These are phyloP conservation scores for Atethmia centrago DNA, from an alignment of 2,888 invertebrate species.

Conservation along the genomic window DNA sequence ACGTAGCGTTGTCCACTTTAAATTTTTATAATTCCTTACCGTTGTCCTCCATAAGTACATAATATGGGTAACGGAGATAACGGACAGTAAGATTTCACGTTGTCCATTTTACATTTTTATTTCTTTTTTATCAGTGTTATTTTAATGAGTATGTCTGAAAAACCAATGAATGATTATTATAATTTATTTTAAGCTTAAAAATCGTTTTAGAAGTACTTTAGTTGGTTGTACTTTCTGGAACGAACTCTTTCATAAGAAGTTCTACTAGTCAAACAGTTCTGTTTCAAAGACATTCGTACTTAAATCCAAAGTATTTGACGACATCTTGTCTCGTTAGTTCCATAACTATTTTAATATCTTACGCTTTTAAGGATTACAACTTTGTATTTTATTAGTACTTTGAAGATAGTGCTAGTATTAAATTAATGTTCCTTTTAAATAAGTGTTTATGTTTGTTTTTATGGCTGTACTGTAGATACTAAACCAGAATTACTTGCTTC, in stretches of 20 bases:
- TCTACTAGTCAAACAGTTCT: not conserved
- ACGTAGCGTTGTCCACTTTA: too few species aligned
- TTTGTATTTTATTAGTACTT: conserved; percentile 6
- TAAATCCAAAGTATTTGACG: conserved; percentile 14
- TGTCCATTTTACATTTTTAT: too few species aligned
- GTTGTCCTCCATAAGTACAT: too few species aligned
- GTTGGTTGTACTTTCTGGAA: not conserved
- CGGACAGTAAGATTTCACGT: too few species aligned
- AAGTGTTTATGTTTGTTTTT: not conserved
- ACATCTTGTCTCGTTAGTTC: not conserved
- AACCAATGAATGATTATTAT: too few species aligned
- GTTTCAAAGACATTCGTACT: conserved; percentile 1
- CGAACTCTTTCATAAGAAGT: not conserved
- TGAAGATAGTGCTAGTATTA: not conserved
- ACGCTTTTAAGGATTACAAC: conserved; percentile 7
- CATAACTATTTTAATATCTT: conserved; percentile 37
- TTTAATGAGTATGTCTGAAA: too few species aligned
- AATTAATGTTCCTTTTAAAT: conserved; percentile 11
- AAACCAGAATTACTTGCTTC: not conserved
- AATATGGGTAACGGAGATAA: too few species aligned
- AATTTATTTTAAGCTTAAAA: too few species aligned
- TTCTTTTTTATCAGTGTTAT: too few species aligned
- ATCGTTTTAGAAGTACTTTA: not conserved
- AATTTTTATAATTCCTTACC: too few species aligned
- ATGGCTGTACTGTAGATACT: not conserved